Evolutionary conservation across 1,140 invertebrate species (phyloP), one percentile per base, ranked within the genome.

Genomic region (Drosophila baimaii): DNA sequence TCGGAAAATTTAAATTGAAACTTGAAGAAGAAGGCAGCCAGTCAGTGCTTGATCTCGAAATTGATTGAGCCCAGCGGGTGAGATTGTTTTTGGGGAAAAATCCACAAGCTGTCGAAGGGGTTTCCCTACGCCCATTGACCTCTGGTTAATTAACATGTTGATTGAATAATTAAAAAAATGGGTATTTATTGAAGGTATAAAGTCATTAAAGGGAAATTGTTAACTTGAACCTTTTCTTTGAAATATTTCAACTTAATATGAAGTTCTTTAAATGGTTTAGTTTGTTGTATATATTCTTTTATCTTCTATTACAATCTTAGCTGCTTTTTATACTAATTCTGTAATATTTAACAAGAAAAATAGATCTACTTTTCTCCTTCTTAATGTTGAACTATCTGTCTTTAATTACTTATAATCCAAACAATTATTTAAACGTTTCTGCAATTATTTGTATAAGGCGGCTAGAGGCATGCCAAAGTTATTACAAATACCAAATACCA

Each of bases 31-130:
- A 23, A 23, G 43, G 23, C 23, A 43, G 23, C 8, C 58, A 43
- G 33, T 55, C 39, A 39, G 25, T 31, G 55, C 29, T 25, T 54
- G 37, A 69, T 10, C 37, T 17, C 43, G 2, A 37, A 62, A 68
- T 46, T 80, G 64, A 63, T 77, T 70, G 54, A 54, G n/a, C 62
- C 29, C 81, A 73, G 81, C 72, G 55, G 81, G 72, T 35, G 51
- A 5, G 33, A 49, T 49, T 58, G 49, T 27, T 10, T 27, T 15
- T 47, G n/a, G 2, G 35, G 49, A 19, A 39, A 70, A 71, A 52
- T 19, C 62, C 19, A 43, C 21, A n/a, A 25, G 25, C 64, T 70
- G 68, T 31, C 33, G 41, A 57, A 71, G 49, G 66, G 65, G 33
- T 71, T 57, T 57, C 6, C 39, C 23, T 27, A 25, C 64, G 39